phyloP scores from a whole-genome alignment of 2,888 invertebrate species.

The Myopa testacea region DNA sequence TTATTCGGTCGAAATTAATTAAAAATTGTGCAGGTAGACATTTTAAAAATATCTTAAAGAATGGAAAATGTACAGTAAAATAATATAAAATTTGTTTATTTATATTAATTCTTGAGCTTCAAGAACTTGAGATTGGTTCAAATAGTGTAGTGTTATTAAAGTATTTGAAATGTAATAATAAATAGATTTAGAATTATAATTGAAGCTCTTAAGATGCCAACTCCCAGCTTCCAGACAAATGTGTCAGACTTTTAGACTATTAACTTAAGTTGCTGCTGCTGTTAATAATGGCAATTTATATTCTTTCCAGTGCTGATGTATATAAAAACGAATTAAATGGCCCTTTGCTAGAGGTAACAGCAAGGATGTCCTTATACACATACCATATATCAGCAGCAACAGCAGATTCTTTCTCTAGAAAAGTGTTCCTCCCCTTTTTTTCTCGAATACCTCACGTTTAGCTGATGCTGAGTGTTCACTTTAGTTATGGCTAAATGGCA shows the following conservation, averaged over 20 bases:
- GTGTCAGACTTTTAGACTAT: not conserved
- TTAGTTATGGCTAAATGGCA: too few relatives aligned
- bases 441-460: not conserved
- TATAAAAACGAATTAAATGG: conserved; percentile 12
- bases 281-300: conserved; percentile 46
- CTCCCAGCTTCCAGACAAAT: not conserved
- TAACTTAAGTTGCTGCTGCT: conserved; percentile 13
- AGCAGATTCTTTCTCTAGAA: not conserved
- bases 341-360: conserved; percentile 7
- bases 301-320: conserved; percentile 35
- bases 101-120: too few relatives aligned
- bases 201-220: not conserved
- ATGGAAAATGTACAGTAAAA: not conserved
- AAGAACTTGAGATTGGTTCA: too few relatives aligned
- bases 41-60: not conserved
- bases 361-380: not conserved
- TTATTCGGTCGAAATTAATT: too few relatives aligned
- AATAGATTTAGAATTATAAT: too few relatives aligned
- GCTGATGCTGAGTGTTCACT: not conserved
- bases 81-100: not conserved
- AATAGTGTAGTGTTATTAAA: too few relatives aligned
- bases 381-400: not conserved
- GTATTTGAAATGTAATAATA: too few relatives aligned
- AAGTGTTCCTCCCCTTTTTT: not conserved
- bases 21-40: not conserved